Conservation (phyloP, 2,113 vertebrate species). For the Halcyon malimbica region DNA sequence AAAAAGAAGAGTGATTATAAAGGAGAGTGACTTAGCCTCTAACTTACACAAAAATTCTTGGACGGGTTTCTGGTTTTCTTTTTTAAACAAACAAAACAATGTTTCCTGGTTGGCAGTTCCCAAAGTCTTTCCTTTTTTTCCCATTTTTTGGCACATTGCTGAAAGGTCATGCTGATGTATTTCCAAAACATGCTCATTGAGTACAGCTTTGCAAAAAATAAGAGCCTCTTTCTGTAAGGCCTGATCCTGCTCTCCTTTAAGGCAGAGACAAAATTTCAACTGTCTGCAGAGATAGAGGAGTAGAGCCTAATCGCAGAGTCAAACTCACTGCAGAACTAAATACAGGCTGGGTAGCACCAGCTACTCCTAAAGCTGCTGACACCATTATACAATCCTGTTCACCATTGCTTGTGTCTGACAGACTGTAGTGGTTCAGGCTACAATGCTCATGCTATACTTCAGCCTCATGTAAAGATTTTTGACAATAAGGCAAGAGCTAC, state of each 20-base stretch:
- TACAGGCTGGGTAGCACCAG: background rate
- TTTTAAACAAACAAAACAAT: slow-evolving; percentile 78
- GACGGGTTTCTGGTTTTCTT: slow-evolving; percentile 54
- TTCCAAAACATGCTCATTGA: slow-evolving; percentile 68
- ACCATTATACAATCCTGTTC: slow-evolving; percentile 12
- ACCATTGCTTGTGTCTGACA: background rate
- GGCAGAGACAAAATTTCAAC: slow-evolving; percentile 4
- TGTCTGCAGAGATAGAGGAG: background rate
- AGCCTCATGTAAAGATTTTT: slow-evolving; percentile 9
- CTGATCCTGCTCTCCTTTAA: slow-evolving; percentile 10
- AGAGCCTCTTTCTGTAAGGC: slow-evolving; percentile 33
- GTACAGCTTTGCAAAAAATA: slow-evolving; percentile 46
- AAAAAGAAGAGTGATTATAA: slow-evolving; percentile 69
- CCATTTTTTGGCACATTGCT: slow-evolving; percentile 58
- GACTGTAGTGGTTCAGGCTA: background rate
- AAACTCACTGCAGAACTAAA: background rate
- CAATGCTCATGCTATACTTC: background rate
- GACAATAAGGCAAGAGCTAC: background rate
- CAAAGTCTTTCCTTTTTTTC: slow-evolving; percentile 67
- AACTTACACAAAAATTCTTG: slow-evolving; percentile 74
- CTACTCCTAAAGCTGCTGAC: slow-evolving; percentile 15
- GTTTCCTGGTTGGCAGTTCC: slow-evolving; percentile 71
- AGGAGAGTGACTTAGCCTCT: slow-evolving; percentile 70
- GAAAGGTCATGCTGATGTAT: slow-evolving; percentile 57
- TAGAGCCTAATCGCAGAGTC: background rate